A percentile compares a stretch with the other conserved stretches of the same genome.
Evolutionary conservation across 2,113 vertebrate genomes (phyloP).

Genomic region (Chascanopsetta lugubris): DNA sequence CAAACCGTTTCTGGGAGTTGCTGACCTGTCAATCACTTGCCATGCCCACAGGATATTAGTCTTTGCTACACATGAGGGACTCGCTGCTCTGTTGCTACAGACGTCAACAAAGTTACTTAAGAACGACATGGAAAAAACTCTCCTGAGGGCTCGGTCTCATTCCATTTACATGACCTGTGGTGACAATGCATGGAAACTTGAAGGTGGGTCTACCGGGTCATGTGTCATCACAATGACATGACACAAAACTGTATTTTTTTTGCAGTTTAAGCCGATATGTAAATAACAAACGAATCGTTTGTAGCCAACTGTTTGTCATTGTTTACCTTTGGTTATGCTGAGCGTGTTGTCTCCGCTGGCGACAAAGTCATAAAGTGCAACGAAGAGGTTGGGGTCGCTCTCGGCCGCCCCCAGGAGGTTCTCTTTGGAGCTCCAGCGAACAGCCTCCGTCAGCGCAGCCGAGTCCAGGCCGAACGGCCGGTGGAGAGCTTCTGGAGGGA

Average conservation of each 20-base stretch:
- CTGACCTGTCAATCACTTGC: constrained; percentile 22
- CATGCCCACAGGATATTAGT: not conserved
- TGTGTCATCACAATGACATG: not conserved
- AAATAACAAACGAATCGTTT: too few relatives aligned
- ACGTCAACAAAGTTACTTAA: not conserved
- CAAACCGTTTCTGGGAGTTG: constrained; percentile 1
- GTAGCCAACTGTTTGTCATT: not conserved
- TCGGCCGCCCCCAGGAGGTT: constrained; percentile 96
- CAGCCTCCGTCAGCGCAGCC: constrained; percentile 92
- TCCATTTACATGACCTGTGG: constrained; percentile 18
- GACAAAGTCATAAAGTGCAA: constrained; percentile 99
- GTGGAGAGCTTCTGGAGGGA: constrained; percentile 90
- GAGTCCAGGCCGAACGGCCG: constrained; percentile 91
- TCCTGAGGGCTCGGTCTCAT: not conserved
- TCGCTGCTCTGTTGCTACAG: constrained; percentile 19
- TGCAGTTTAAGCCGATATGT: not conserved
- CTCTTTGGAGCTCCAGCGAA: constrained; percentile 99
- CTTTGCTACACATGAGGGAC: not conserved
- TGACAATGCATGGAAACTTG: constrained; percentile 11
- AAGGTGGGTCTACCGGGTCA: constrained; percentile 1
- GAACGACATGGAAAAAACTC: constrained; percentile 2
- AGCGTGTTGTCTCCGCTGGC: constrained; percentile 99
- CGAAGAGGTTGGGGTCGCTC: constrained; percentile 98
- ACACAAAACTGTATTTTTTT: not conserved
- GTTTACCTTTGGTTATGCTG: constrained; percentile 97